phyloP scores from a whole-genome alignment of 1,140 invertebrate genomes.

The Mylabris phalerata region DNA sequence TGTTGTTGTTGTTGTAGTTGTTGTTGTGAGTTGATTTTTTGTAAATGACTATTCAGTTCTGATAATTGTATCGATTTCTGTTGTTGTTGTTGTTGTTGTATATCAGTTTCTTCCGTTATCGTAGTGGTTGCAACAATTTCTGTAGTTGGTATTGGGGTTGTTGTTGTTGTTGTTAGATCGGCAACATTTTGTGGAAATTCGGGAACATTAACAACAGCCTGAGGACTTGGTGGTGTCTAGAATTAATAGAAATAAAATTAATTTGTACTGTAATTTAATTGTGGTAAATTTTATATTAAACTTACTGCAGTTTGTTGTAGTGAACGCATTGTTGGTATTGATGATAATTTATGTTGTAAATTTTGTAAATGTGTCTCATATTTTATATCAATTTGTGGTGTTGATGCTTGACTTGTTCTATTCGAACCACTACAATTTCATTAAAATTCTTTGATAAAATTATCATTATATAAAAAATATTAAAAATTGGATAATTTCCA shows the following conservation, averaged over 20 bases:
- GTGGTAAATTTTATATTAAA: constrained; percentile 3
- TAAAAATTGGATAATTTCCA: too few relatives aligned
- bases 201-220: constrained; percentile 27
- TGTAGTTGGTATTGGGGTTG: constrained; percentile 1
- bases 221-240: constrained; percentile 35
- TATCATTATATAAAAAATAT: too few relatives aligned
- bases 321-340: constrained; percentile 33
- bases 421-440: constrained; percentile 27
- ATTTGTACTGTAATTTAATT: neutral
- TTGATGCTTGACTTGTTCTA: constrained; percentile 49
- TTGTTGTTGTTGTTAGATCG: neutral
- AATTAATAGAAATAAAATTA: neutral
- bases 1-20: neutral
- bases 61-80: constrained; percentile 21
- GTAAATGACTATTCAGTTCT: constrained; percentile 32
- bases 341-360: constrained; percentile 54
- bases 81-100: neutral
- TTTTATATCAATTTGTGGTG: constrained; percentile 44
- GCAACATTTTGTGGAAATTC: constrained; percentile 24
- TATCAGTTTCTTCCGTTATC: constrained; percentile 18
- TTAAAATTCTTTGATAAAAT: too few relatives aligned
- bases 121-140: constrained; percentile 35
- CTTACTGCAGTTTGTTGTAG: constrained; percentile 19
- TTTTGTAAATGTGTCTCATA: constrained; percentile 53
- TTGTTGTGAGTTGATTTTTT: constrained; percentile 26